A percentile compares a stretch with the other conserved stretches of the same genome.
Evolutionary conservation across 2,888 invertebrate species (phyloP).

Genomic region (Timandra comae): DNA sequence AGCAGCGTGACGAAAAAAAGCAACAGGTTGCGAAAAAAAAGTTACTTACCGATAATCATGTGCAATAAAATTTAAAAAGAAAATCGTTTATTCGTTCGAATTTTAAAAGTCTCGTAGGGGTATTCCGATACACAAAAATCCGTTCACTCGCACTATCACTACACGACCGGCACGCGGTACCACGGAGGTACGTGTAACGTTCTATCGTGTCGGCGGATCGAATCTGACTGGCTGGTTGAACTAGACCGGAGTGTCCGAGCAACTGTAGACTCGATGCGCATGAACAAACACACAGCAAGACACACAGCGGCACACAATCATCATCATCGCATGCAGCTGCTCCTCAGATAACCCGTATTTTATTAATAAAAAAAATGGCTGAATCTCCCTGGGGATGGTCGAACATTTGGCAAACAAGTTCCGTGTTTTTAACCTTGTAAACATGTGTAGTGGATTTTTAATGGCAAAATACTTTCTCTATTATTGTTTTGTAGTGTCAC

Average conservation of each 20-base stretch:
- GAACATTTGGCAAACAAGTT: not conserved
- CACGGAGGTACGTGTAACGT: constrained; percentile 39
- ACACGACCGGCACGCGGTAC: constrained; percentile 53
- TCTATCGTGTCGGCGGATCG: constrained; percentile 48
- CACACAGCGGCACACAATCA: constrained; percentile 12
- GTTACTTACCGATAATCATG: constrained; percentile 48
- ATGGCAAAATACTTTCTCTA: too few species aligned
- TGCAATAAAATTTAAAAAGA: constrained; percentile 41
- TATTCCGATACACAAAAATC: constrained; percentile 51
- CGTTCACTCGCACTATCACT: constrained; percentile 69
- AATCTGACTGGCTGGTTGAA: constrained; percentile 48
- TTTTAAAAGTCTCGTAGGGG: constrained; percentile 43
- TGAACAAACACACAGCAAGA: constrained; percentile 32
- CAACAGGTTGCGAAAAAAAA: constrained; percentile 6
- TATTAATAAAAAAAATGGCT: not conserved
- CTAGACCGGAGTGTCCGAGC: constrained; percentile 24
- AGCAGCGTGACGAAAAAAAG: not conserved
- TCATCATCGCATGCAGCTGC: constrained; percentile 12
- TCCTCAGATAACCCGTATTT: not conserved
- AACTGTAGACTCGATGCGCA: constrained; percentile 29
- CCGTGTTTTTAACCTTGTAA: not conserved
- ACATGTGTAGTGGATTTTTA: too few species aligned
- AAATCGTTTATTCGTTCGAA: constrained; percentile 38
- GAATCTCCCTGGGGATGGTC: not conserved
- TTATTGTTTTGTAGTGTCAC: too few species aligned